Evolutionary conservation across 2,888 invertebrate genomes (phyloP), one percentile per base, ranked within the genome.

Genomic region (Ischnura elegans): DNA sequence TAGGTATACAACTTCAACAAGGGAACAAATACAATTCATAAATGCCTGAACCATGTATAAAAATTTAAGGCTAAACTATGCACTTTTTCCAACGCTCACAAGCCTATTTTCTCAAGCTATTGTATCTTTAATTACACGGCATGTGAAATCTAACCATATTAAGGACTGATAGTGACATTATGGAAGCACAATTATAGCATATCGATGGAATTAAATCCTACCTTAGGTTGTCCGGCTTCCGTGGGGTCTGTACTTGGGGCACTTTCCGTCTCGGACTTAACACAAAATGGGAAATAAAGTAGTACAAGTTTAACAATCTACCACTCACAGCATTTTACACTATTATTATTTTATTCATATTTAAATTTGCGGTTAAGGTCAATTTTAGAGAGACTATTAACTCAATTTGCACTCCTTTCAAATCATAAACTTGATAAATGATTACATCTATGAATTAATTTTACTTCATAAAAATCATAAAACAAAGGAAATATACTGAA

Each of bases 241-340:
- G 94, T 87, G 94, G 94, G 51, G 94, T 94, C 93, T 76, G 96
- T 95, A 96, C 98, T 93, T 98, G 97, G 94, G 98, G 97, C 95
- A 97, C 97, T 97, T 98, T 98, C 96, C 98, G 97, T 95, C 98
- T 97, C 95, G 98, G 97, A 96, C 98, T 98, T 95, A 94, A 94
- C 95, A 95, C 95, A 95, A 95, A 96, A 90, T 61, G 90, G 90
- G 90, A 90, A 90, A 90, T 61, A 90, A 90, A 66, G 96, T 95
- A 95, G 95, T 95, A 95, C 13, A 95, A 95, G 95, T 95, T 93
- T 85, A 93, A 93, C 93, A 94, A 93, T 94, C 94, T 93, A 94
- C 94, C 94, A 94, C 94, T 93, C 94, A 94, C 85, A 94, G 19
- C 46, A 47, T 43, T 43, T 29, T 46, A 93, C 46, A 86, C 36